These are phyloP conservation scores for Scaptomyza reducta DNA, from an alignment of 2,888 invertebrate genomes.

Conservation along the genomic window DNA sequence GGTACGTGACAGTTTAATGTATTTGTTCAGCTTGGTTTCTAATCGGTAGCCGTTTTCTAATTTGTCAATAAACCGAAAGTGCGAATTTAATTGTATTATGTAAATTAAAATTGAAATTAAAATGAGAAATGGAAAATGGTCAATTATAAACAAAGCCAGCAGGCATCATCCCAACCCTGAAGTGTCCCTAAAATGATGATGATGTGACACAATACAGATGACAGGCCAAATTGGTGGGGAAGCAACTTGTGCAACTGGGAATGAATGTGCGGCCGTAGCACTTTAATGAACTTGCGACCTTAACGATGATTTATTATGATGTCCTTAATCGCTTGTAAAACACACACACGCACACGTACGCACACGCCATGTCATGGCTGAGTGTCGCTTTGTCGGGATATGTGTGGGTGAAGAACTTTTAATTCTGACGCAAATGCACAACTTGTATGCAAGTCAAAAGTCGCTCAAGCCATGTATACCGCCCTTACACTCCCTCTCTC, in stretches of 20 bases:
- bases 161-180: slow-evolving; percentile 6
- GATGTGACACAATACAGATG: slow-evolving; percentile 30
- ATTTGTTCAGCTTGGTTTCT: slow-evolving; percentile 18
- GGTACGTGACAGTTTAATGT: slow-evolving; percentile 62
- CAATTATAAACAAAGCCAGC: slow-evolving; percentile 36
- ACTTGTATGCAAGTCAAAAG: slow-evolving; percentile 35
- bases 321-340: slow-evolving; percentile 58
- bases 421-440: slow-evolving; percentile 32
- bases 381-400: background rate
- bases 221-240: slow-evolving; percentile 8
- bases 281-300: slow-evolving; percentile 61
- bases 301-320: slow-evolving; percentile 71
- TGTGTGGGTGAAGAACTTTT: slow-evolving; percentile 27
- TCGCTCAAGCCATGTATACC: background rate
- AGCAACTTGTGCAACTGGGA: background rate
- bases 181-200: slow-evolving; percentile 20
- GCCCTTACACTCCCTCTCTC: background rate
- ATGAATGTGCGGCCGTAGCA: slow-evolving; percentile 20
- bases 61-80: slow-evolving; percentile 52
- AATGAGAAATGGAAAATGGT: slow-evolving; percentile 28
- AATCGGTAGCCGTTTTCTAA: slow-evolving; percentile 41
- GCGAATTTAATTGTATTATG: slow-evolving; percentile 69
- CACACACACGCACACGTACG: background rate
- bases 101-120: slow-evolving; percentile 58
- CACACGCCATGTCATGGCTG: slow-evolving; percentile 21